Conservation (phyloP, 2,888 invertebrate species). For the Minunthozetes semirufus region DNA sequence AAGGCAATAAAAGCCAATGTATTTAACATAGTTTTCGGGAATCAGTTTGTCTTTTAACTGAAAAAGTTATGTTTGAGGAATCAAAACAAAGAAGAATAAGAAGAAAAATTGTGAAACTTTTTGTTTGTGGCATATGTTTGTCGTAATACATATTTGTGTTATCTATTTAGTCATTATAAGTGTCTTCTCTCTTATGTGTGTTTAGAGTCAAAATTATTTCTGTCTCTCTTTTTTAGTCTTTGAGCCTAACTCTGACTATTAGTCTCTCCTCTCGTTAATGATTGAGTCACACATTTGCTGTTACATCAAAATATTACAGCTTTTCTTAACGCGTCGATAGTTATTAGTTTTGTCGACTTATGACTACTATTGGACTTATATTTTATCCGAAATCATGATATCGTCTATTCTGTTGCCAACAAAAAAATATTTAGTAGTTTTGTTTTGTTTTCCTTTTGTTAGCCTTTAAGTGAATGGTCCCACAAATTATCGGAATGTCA, state of each 20-base stretch:
- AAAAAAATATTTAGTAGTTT: not conserved
- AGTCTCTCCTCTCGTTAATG: conserved; percentile 8
- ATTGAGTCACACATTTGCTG: conserved; percentile 23
- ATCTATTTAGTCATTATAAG: not conserved
- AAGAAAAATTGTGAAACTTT: not conserved
- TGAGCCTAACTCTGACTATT: not conserved
- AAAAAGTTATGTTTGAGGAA: not conserved
- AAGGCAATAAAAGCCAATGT: not conserved
- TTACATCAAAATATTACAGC: conserved; percentile 12
- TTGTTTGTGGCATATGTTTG: conserved; percentile 11
- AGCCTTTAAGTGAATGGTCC: not conserved
- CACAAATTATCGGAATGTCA: not conserved
- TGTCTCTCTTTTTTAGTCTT: not conserved
- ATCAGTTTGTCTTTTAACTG: not conserved
- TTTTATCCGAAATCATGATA: conserved; percentile 1
- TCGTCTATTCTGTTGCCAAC: not conserved
- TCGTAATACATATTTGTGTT: conserved; percentile 4
- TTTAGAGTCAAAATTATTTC: conserved; percentile 7
- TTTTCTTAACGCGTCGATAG: not conserved
- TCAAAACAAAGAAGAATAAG: not conserved
- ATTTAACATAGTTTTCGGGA: not conserved
- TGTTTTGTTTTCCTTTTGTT: not conserved
- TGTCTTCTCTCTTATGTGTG: not conserved
- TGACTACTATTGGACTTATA: not conserved
- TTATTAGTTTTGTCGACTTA: conserved; percentile 13